These are phyloP conservation scores for Epiblema foenella DNA, from an alignment of 2,888 invertebrate species.

Conservation along the genomic window DNA sequence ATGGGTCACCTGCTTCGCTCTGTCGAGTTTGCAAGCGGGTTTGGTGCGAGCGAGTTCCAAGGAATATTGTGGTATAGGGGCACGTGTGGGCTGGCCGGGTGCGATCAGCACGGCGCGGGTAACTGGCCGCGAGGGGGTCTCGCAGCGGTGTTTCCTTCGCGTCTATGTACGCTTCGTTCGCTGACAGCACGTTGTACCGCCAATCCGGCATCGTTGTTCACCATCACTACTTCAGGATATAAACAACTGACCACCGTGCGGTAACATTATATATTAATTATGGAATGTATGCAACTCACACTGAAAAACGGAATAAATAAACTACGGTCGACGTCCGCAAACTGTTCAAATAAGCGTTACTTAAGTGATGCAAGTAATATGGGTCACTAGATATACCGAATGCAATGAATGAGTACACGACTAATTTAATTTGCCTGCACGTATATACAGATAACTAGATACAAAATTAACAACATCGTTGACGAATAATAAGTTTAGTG, in stretches of 20 bases:
- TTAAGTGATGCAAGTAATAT: constrained; percentile 56
- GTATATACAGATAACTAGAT: not conserved
- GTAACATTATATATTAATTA: constrained; percentile 50
- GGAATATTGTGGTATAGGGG: constrained; percentile 79
- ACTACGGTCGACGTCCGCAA: constrained; percentile 69
- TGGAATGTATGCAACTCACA: constrained; percentile 59
- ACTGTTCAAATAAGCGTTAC: constrained; percentile 62
- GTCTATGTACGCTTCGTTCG: constrained; percentile 80
- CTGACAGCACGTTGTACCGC: constrained; percentile 83
- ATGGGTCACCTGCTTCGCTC: constrained; percentile 74
- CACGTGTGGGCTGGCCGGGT: constrained; percentile 78
- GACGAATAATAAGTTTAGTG: not conserved
- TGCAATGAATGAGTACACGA: constrained; percentile 34
- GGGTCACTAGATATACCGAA: constrained; percentile 52
- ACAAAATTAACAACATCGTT: not conserved
- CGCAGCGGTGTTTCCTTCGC: constrained; percentile 64
- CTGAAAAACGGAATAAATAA: constrained; percentile 54
- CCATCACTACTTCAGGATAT: constrained; percentile 69
- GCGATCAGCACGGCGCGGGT: constrained; percentile 82
- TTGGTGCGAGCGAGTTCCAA: constrained; percentile 68
- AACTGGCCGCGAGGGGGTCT: constrained; percentile 78
- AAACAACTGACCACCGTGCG: constrained; percentile 56
- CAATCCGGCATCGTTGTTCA: constrained; percentile 81
- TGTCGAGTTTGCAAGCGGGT: constrained; percentile 67
- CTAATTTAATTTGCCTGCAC: constrained; percentile 17